phyloP scores from a whole-genome alignment of 2,113 vertebrate species.

The Calypte anna region DNA sequence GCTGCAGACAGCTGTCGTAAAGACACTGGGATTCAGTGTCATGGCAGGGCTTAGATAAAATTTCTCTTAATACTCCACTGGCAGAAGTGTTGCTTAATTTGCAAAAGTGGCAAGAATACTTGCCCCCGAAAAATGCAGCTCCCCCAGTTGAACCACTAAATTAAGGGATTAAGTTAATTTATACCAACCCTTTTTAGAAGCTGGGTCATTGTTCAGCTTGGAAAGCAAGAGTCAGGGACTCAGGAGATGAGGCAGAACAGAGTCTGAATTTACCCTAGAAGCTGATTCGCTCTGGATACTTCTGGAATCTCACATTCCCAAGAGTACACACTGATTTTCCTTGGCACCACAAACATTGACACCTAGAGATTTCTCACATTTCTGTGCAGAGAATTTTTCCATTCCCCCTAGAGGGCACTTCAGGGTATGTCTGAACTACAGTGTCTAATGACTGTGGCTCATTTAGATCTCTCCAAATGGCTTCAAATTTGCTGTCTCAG shows the following conservation, averaged over 20 bases:
- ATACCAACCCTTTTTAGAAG: neutral
- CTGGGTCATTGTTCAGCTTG: neutral
- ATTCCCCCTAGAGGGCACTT: neutral
- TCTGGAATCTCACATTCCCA: neutral
- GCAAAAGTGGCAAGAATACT: neutral
- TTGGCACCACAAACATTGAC: neutral
- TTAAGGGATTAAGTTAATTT: neutral
- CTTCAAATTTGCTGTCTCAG: neutral
- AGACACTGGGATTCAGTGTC: neutral
- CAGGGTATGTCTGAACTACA: neutral
- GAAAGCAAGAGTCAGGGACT: neutral
- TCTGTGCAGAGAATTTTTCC: neutral
- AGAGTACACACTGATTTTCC: neutral
- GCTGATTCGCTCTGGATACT: neutral
- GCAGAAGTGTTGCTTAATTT: neutral
- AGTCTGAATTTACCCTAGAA: neutral
- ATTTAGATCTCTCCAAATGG: neutral
- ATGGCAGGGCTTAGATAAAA: neutral
- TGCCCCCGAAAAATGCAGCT: neutral
- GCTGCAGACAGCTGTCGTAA: neutral
- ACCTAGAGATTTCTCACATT: neutral
- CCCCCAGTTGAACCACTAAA: fast-evolving
- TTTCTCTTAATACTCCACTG: neutral
- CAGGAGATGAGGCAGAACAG: neutral
- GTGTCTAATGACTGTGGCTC: neutral